Evolutionary conservation across 2,888 invertebrate species (phyloP).

Genomic region (Drosophila nr. medialis): DNA sequence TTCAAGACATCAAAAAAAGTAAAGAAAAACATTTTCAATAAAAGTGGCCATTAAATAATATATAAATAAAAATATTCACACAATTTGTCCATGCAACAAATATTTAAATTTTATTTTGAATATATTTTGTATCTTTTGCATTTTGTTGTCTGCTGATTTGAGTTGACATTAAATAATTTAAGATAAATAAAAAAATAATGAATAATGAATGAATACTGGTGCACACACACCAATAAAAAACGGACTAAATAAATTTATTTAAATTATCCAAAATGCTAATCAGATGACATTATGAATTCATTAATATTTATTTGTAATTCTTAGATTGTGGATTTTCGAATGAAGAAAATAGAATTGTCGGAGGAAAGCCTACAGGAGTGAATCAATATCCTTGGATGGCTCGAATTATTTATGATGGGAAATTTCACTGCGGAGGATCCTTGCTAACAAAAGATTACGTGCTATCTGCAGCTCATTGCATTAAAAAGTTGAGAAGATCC

Average conservation of each 20-base stretch:
- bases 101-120: background rate
- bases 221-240: too few relatives aligned
- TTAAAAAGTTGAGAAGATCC: slow-evolving; percentile 90
- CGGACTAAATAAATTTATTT: too few relatives aligned
- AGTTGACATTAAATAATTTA: background rate
- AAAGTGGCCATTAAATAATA: too few relatives aligned
- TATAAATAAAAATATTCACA: background rate
- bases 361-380: slow-evolving; percentile 92
- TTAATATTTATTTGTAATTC: slow-evolving; percentile 51
- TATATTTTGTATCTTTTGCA: background rate
- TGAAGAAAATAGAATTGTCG: slow-evolving; percentile 94
- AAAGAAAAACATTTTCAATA: too few relatives aligned
- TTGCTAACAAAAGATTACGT: slow-evolving; percentile 93
- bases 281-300: background rate
- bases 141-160: background rate
- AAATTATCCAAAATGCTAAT: background rate
- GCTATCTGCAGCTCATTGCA: slow-evolving; percentile 94
- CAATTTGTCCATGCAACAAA: background rate
- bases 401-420: slow-evolving; percentile 93
- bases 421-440: slow-evolving; percentile 95
- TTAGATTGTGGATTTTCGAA: slow-evolving; percentile 93
- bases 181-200: background rate
- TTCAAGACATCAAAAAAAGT: too few relatives aligned
- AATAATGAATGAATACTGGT: too few relatives aligned
- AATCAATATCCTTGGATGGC: slow-evolving; percentile 96